These are phyloP conservation scores for Mesochorus sp. DNA, from an alignment of 2,888 invertebrate species.

Conservation along the genomic window DNA sequence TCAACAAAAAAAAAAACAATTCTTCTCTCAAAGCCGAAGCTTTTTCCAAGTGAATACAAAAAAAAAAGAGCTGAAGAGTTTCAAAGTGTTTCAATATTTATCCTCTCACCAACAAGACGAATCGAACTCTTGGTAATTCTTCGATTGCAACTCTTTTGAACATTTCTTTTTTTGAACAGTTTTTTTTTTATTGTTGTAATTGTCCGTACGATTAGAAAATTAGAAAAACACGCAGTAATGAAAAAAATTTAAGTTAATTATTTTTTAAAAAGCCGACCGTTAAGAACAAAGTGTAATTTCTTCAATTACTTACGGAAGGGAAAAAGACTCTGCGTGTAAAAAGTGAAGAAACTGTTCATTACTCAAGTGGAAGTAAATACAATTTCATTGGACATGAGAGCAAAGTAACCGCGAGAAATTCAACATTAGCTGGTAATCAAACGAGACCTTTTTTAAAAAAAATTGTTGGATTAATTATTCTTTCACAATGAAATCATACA, in stretches of 20 bases:
- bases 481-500: too few species aligned
- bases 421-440: too few species aligned
- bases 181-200: background rate
- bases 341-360: background rate
- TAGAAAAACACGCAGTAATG: too few species aligned
- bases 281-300: background rate
- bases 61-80: background rate
- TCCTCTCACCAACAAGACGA: background rate
- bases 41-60: too few species aligned
- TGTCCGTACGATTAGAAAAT: too few species aligned
- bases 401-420: too few species aligned
- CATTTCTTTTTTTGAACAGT: background rate
- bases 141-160: background rate
- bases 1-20: background rate
- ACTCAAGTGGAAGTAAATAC: too few species aligned
- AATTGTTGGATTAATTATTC: background rate
- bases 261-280: too few species aligned
- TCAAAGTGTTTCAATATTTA: conserved; percentile 32
- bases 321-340: too few species aligned
- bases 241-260: too few species aligned
- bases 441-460: background rate
- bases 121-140: background rate
- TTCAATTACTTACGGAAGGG: background rate
- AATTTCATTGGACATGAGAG: too few species aligned
- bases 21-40: too few species aligned